Evolutionary conservation across 1,140 invertebrate species (phyloP).

Genomic region (Drosophila bifasciata): DNA sequence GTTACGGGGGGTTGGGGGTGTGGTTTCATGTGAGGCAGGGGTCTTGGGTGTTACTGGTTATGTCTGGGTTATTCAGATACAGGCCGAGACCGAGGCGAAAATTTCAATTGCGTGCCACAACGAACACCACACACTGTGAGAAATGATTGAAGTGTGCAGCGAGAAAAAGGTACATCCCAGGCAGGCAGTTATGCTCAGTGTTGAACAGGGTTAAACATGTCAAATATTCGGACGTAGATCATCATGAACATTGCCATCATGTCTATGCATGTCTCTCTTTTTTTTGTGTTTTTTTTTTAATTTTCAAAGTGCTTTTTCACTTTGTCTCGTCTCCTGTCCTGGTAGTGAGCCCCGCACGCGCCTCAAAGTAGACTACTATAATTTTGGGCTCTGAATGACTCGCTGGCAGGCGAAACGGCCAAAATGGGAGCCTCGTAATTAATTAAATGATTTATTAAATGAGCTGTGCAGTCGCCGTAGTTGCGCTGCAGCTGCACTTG

Average conservation of each 20-base stretch:
- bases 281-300: constrained; percentile 13
- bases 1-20: constrained; percentile 19
- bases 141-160: too few species aligned
- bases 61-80: constrained; percentile 19
- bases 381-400: constrained; percentile 6
- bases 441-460: constrained; percentile 77
- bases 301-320: constrained; percentile 18
- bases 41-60: neutral
- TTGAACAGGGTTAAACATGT: too few species aligned
- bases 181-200: too few species aligned
- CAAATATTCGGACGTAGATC: constrained; percentile 1
- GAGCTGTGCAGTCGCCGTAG: constrained; percentile 43
- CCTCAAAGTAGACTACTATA: constrained; percentile 27
- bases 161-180: too few species aligned
- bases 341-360: constrained; percentile 17
- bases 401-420: constrained; percentile 4
- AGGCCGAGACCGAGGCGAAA: constrained; percentile 8
- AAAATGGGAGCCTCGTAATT: constrained; percentile 45
- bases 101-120: constrained; percentile 46
- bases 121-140: neutral
- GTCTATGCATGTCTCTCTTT: constrained; percentile 1
- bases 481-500: constrained; percentile 16
- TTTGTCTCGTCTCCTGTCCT: neutral
- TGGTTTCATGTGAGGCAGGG: neutral
- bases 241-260: constrained; percentile 17